Conservation (phyloP, 2,888 invertebrate species). For the Seira sanloemensis region DNA sequence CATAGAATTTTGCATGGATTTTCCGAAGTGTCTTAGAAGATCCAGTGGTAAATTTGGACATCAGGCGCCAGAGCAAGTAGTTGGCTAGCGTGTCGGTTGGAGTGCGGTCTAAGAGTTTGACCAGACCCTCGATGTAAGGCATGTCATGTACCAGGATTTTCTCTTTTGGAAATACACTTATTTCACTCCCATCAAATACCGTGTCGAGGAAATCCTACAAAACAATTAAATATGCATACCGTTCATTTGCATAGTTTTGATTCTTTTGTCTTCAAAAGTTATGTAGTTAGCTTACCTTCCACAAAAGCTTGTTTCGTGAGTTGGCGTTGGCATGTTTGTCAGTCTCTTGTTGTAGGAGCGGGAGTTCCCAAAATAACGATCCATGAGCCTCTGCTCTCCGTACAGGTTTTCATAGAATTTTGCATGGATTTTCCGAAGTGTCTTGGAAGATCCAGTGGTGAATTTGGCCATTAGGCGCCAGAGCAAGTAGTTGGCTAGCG, state of each 20-base stretch:
- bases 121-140: slow-evolving; percentile 45
- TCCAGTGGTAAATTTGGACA: slow-evolving; percentile 62
- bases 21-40: slow-evolving; percentile 52
- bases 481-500: slow-evolving; percentile 58
- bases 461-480: slow-evolving; percentile 61
- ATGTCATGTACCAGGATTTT: slow-evolving; percentile 52
- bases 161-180: slow-evolving; percentile 40
- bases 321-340: slow-evolving; percentile 12
- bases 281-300: too few species aligned
- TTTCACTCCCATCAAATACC: slow-evolving; percentile 50
- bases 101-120: slow-evolving; percentile 39
- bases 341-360: slow-evolving; percentile 53
- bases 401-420: slow-evolving; percentile 55
- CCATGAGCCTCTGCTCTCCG: slow-evolving; percentile 50
- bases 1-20: slow-evolving; percentile 53
- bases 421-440: slow-evolving; percentile 52
- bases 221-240: too few species aligned
- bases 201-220: slow-evolving; percentile 37
- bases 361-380: slow-evolving; percentile 23
- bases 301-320: slow-evolving; percentile 17
- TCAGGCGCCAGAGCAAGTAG: slow-evolving; percentile 58
- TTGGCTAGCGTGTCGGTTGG: slow-evolving; percentile 56
- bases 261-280: too few species aligned
- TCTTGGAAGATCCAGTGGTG: slow-evolving; percentile 56
- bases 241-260: too few species aligned